Percentiles rank a stretch among this genome's conserved stretches.
Conservation (phyloP, 2,797 vertebrate species). For the Percopsis omiscomaycus region DNA sequence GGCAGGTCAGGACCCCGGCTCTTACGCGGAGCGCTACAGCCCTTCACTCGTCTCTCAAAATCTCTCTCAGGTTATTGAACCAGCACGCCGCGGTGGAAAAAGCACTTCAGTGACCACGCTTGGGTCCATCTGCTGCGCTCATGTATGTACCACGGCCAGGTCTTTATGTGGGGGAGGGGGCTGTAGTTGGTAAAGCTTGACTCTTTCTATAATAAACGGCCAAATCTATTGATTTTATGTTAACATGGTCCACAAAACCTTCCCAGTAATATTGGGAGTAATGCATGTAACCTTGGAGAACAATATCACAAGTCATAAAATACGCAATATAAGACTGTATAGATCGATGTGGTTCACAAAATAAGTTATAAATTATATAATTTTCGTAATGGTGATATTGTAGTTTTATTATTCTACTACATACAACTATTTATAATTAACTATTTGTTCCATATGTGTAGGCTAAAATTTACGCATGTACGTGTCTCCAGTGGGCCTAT, state of each 20-base stretch:
- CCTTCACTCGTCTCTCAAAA: conserved; percentile 71
- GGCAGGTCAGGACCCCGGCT: conserved; percentile 74
- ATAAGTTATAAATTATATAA: too few species aligned
- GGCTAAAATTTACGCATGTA: too few species aligned
- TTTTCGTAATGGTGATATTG: too few species aligned
- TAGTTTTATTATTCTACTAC: too few species aligned
- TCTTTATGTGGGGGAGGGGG: conserved; percentile 6
- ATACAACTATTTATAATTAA: too few species aligned
- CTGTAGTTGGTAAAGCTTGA: conserved; percentile 10
- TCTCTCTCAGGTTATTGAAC: conserved; percentile 74
- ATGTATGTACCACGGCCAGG: conserved; percentile 7
- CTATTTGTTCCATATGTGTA: too few species aligned
- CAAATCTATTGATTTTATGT: neutral
- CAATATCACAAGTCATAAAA: too few species aligned
- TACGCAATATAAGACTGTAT: too few species aligned
- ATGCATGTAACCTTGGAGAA: neutral
- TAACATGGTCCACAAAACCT: neutral
- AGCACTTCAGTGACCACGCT: conserved; percentile 65
- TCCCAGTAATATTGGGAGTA: neutral
- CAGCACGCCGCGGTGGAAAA: conserved; percentile 66
- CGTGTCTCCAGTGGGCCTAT: too few species aligned
- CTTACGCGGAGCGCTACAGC: conserved; percentile 49
- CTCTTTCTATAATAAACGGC: neutral
- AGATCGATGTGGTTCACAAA: too few species aligned
- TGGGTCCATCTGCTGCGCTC: conserved; percentile 59